phyloP scores from a whole-genome alignment of 2,113 vertebrate species.

The Callithrix jacchus region DNA sequence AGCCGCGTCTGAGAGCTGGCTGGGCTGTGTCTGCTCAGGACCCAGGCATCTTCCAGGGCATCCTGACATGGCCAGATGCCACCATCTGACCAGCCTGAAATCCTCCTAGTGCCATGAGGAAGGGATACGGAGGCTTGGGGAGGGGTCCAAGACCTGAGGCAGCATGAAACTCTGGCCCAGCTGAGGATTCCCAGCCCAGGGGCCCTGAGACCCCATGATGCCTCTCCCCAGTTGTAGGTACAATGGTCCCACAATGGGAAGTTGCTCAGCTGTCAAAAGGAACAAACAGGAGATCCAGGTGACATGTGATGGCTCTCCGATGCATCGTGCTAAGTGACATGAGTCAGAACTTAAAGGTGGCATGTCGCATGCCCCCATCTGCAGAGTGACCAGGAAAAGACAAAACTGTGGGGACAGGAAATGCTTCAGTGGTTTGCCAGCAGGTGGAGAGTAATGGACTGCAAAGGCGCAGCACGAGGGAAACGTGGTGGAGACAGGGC shows the following conservation, averaged over 20 bases:
- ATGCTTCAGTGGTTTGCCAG: neutral
- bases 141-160: neutral
- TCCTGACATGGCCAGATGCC: neutral
- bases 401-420: neutral
- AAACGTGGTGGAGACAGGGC: accelerated
- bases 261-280: neutral
- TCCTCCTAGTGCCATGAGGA: neutral
- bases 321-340: neutral
- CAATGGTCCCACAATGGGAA: neutral
- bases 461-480: accelerated
- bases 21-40: neutral
- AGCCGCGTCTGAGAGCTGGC: accelerated
- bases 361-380: neutral
- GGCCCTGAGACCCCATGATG: neutral
- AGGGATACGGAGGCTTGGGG: neutral
- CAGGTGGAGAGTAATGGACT: accelerated
- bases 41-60: neutral
- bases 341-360: neutral
- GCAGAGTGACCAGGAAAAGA: neutral
- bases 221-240: neutral
- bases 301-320: neutral
- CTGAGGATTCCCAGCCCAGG: neutral
- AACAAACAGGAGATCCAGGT: neutral
- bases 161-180: neutral
- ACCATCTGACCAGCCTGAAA: neutral